Evolutionary conservation across 2,797 vertebrate genomes (phyloP).

Genomic region (Semotilus atromaculatus): DNA sequence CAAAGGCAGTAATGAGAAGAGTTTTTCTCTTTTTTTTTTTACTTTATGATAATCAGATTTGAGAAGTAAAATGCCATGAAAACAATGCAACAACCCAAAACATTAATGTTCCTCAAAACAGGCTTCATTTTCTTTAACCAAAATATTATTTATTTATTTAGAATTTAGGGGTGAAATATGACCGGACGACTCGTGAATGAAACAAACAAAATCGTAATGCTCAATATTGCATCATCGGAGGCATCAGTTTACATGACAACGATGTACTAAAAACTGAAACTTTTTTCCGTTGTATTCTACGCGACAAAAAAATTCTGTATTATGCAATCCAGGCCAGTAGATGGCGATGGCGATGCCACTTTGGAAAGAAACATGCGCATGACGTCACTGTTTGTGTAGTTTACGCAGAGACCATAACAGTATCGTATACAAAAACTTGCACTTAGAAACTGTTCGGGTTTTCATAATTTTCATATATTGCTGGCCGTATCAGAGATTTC

Average conservation of each 20-base stretch:
- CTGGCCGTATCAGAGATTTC: background rate
- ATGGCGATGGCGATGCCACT: background rate
- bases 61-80: background rate
- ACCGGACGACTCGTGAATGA: background rate
- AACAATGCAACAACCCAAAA: background rate
- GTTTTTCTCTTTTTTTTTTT: background rate
- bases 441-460: background rate
- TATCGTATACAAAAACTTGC: background rate
- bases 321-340: background rate
- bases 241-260: background rate
- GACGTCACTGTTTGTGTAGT: background rate
- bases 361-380: background rate
- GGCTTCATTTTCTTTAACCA: background rate
- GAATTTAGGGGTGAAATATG: background rate
- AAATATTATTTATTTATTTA: background rate
- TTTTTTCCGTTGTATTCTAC: background rate
- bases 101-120: background rate
- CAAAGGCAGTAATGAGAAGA: background rate
- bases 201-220: background rate
- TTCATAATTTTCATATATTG: background rate
- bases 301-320: background rate
- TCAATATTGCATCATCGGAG: background rate
- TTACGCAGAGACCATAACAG: background rate
- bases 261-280: background rate
- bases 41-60: background rate